These are phyloP conservation scores for Oophaga sylvatica DNA, from an alignment of 2,797 vertebrate genomes.

Conservation along the genomic window DNA sequence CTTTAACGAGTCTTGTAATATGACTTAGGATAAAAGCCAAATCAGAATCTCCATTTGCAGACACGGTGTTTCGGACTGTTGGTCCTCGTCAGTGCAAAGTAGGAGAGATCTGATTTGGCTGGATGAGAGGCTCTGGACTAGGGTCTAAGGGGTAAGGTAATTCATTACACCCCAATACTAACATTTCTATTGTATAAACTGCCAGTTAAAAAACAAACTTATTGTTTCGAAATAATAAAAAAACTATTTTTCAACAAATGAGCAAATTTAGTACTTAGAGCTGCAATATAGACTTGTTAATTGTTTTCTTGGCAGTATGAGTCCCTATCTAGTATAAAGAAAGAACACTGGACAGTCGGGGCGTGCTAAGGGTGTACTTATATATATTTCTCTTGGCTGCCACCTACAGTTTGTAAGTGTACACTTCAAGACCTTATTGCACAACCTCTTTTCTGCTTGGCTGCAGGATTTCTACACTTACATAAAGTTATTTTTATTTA, in stretches of 20 bases:
- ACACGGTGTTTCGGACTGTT: too few relatives aligned
- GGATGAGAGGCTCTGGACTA: too few relatives aligned
- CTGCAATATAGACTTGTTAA: background rate
- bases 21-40: too few relatives aligned
- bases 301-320: background rate
- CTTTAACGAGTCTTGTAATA: too few relatives aligned
- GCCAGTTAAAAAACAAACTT: too few relatives aligned
- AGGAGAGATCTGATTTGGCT: too few relatives aligned
- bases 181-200: background rate
- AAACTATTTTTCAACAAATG: background rate
- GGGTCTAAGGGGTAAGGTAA: too few relatives aligned
- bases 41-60: too few relatives aligned
- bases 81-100: too few relatives aligned
- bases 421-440: background rate
- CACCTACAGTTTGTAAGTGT: background rate
- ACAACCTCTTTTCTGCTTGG: background rate
- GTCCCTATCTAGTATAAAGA: background rate
- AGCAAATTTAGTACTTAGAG: background rate
- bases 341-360: background rate
- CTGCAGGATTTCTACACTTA: background rate
- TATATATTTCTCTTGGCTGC: background rate
- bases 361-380: background rate
- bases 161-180: background rate
- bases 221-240: background rate
- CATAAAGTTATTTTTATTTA: too few relatives aligned